Evolutionary conservation across 1,140 invertebrate species (phyloP), one percentile per base, ranked within the genome.

Genomic region (Brachionus plicatilis): DNA sequence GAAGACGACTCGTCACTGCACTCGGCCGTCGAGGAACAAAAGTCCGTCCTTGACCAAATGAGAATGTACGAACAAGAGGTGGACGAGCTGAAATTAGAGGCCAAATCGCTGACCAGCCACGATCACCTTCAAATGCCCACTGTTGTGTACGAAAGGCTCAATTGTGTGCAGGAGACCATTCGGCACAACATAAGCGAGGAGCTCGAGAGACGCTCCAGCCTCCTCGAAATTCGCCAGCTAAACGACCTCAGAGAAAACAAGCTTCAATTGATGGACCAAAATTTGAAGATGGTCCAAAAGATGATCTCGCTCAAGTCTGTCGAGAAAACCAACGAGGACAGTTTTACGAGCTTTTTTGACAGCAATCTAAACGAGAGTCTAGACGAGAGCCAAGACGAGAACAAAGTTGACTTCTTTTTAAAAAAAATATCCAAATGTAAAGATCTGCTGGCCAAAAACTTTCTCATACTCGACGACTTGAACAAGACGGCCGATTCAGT

Each of bases 1-100:
- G 79, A 82, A 43, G 79, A 82, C 79, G 79, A 82, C 27, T 45
- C 37, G 20, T 82, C 79, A 1, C 8, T 82, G 65, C 79, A 82
- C 12, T 43, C 79, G 11, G 79, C 79, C 11, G 79, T 82, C 2
- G 65, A 82, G 17, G 79, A 82, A 37, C 79, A 82, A 60, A 82
- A 82, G 45, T 24, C 53, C 9, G 43, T 68, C 6, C 37, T 82
- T 8, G 79, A 82, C 29, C 53, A 82, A 65, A 65, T 82, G 79
- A 82, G 65, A 68, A 43, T 43, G 8, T 82, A 65, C 27, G 79
- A 82, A 68, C 37, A 60, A 24, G 79, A 82, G 27, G 17, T 82
- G 3, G 79, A 82, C 41, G 8, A 60, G 8, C 14, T 82, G n/a
- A 82, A 68, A 27, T 11, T 45, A 43, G 53, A 82, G 12, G 79